Percentiles rank a stretch among this genome's conserved stretches.
Evolutionary conservation across 1,140 invertebrate species (phyloP).

Genomic region (Plodia interpunctella): DNA sequence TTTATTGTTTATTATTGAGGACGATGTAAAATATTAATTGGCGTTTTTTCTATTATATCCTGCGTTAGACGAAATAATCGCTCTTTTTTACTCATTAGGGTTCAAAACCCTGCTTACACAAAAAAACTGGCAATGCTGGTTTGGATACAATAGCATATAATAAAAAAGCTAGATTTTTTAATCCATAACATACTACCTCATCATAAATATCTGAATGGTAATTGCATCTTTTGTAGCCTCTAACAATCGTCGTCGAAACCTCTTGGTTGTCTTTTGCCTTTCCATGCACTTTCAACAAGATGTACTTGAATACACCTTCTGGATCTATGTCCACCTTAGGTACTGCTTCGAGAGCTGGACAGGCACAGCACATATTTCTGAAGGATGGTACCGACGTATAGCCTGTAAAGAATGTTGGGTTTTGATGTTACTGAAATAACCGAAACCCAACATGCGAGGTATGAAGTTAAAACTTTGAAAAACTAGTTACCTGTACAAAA

Average conservation of each 20-base stretch:
- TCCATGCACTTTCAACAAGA: slow-evolving; percentile 84
- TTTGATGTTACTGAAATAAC: neutral
- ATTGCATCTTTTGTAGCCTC: slow-evolving; percentile 82
- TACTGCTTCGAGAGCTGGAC: slow-evolving; percentile 52
- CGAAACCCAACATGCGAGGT: neutral
- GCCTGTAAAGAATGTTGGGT: neutral
- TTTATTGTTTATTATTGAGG: no score
- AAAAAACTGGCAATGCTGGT: no score
- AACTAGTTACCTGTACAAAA: neutral
- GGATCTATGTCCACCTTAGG: slow-evolving; percentile 89
- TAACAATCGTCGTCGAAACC: slow-evolving; percentile 81
- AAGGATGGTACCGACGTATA: neutral
- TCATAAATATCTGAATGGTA: slow-evolving; percentile 81
- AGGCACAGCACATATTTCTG: slow-evolving; percentile 36
- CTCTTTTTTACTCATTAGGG: no score
- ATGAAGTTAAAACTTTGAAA: no score
- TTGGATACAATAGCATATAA: no score
- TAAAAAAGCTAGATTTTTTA: no score
- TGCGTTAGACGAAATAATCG: no score
- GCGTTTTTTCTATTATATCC: no score
- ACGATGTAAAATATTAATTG: no score
- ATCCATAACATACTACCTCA: no score
- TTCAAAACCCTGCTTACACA: no score
- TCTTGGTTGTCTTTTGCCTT: slow-evolving; percentile 45
- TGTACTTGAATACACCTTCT: slow-evolving; percentile 90